These are phyloP conservation scores for Platysteira castanea DNA, from an alignment of 2,113 vertebrate species.

Conservation along the genomic window DNA sequence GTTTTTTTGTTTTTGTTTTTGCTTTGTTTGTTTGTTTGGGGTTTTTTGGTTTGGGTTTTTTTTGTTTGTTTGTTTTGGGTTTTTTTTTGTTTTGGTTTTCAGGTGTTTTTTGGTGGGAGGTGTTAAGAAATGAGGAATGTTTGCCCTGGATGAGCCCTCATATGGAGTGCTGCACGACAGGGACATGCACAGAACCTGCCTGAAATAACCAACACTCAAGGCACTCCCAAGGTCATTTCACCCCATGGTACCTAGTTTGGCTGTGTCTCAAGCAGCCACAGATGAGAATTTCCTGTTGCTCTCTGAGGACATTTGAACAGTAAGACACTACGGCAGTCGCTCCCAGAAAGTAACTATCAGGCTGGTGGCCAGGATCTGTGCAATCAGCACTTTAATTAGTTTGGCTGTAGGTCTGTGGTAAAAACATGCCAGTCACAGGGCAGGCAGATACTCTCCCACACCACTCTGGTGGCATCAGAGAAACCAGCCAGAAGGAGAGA, in stretches of 20 bases:
- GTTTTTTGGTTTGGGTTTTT: too few species aligned
- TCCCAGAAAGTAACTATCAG: background rate
- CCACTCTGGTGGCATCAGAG: background rate
- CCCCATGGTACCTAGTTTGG: background rate
- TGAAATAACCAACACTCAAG: background rate
- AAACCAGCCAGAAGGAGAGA: background rate
- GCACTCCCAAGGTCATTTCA: background rate
- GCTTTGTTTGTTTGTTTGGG: too few species aligned
- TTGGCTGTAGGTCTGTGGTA: background rate
- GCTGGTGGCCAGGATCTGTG: background rate
- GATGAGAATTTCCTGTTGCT: background rate
- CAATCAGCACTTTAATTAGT: background rate
- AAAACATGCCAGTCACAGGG: background rate
- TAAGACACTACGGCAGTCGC: background rate
- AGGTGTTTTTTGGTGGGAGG: rapidly evolving
- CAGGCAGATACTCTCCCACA: background rate
- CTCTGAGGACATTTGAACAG: background rate
- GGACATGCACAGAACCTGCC: background rate
- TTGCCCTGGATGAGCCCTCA: background rate
- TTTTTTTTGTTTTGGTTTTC: too few species aligned
- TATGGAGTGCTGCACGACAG: background rate
- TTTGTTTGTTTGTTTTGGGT: too few species aligned
- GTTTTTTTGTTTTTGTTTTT: too few species aligned
- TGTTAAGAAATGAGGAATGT: background rate
- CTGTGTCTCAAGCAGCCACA: background rate